Base-by-base conservation (phyloP, 2,888 invertebrate genomes). In the Drosophila subsilvestris region DNA sequence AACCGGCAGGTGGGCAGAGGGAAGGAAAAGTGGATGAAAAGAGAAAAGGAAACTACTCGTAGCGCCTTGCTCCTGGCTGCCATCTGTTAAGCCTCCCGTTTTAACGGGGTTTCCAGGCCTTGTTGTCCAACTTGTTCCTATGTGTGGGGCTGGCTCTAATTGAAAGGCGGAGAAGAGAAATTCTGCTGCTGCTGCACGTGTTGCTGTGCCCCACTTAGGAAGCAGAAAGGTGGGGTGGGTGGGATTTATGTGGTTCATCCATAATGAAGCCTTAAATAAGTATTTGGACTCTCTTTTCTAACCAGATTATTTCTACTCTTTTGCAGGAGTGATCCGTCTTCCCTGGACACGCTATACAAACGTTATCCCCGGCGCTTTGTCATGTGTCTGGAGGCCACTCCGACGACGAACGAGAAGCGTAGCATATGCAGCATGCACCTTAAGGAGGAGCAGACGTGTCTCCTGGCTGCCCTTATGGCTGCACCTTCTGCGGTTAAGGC, bases 101-200 rank as follows among this genome's bases (percentile, higher is more conserved):
- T 78, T 58, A 63, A 59, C 45, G 63, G 37, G 14, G 51, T 58
- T 42, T 25, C 37, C 65, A n/a, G 37, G 37, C 14, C 7, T 14
- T 37, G 14, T 37, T 37, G 7, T n/a, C 37, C 37, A n/a, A n/a
- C n/a, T 37, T 37, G 14, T 37, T 37, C 32, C 1, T 37, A 14
- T 37, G 32, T 37, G 32, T 14, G 32, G 12, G 32, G 50, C 76
- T 76, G 60, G 22, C 37, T 29, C 72, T 80, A 77, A 86, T 80
- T 75, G 84, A 83, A 73, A 69, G 59, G 3, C 10, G 1, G 29
- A 10, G 29, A 29, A 25, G 25, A 6, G 25, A 25, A 25, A 10
- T 29, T n/a, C n/a, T n/a, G 9, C 48, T 17, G 18, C 32, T 32
- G 43, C 53, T 67, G 62, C 53, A 78, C 72, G 65, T 78, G 67